Conservation (phyloP, 1,140 invertebrate species). For the Magallana ariakensis region DNA sequence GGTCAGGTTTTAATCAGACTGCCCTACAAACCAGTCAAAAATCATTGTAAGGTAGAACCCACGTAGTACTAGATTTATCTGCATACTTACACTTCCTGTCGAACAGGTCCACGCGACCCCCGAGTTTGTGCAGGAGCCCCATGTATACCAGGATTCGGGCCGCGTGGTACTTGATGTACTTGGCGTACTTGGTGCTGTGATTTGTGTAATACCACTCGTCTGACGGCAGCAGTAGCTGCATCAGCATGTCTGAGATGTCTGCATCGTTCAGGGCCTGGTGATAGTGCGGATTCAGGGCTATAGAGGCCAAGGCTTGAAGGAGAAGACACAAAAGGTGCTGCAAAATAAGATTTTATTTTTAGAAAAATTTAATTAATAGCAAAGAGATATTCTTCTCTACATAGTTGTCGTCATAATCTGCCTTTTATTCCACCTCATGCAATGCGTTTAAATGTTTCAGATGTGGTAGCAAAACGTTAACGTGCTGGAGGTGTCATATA, state of each 20-base stretch:
- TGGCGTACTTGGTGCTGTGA: constrained; percentile 86
- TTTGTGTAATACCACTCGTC: constrained; percentile 90
- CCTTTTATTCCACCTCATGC: too few relatives aligned
- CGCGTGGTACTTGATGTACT: constrained; percentile 87
- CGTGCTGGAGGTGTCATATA: too few relatives aligned
- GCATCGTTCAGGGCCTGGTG: constrained; percentile 83
- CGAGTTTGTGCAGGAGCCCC: constrained; percentile 82
- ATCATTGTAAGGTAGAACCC: too few relatives aligned
- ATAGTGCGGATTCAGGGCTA: constrained; percentile 83
- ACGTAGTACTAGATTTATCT: too few relatives aligned
- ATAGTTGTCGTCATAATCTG: too few relatives aligned
- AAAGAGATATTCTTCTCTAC: too few relatives aligned
- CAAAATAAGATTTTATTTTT: constrained; percentile 35
- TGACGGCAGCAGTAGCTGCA: constrained; percentile 86
- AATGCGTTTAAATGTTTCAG: too few relatives aligned
- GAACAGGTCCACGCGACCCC: constrained; percentile 82
- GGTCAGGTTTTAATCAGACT: too few relatives aligned
- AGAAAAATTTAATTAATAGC: too few relatives aligned
- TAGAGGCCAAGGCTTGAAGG: constrained; percentile 84
- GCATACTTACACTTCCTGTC: constrained; percentile 75
- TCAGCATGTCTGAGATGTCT: constrained; percentile 85
- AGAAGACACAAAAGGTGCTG: constrained; percentile 87
- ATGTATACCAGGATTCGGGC: constrained; percentile 85
- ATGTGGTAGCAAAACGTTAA: too few relatives aligned
- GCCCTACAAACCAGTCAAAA: too few relatives aligned